A percentile compares a stretch with the other conserved stretches of the same genome.
Evolutionary conservation across 2,888 invertebrate species (phyloP).

Genomic region (Drosophila paramelanica): DNA sequence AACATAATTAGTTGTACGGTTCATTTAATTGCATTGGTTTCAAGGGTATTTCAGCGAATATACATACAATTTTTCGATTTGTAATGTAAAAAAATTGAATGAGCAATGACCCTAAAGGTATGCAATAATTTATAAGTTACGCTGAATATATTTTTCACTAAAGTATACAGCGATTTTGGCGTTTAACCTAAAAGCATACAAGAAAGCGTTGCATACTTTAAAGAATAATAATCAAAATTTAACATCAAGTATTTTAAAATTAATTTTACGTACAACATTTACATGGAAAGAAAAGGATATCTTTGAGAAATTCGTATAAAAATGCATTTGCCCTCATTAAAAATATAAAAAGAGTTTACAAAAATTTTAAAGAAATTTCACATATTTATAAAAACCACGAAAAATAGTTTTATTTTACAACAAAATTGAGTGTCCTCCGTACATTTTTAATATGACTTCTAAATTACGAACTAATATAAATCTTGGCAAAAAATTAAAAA

Average conservation of each 20-base stretch:
- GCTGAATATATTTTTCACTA: no score
- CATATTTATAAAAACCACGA: no score
- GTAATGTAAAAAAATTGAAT: no score
- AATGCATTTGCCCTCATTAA: no score
- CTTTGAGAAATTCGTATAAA: no score
- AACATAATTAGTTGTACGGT: conserved; percentile 38
- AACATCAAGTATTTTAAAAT: no score
- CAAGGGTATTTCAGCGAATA: conserved; percentile 22
- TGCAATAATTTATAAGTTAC: neutral
- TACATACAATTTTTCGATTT: neutral
- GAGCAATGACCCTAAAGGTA: conserved; percentile 1
- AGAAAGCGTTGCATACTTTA: conserved; percentile 2
- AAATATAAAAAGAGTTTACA: no score
- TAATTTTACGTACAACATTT: no score
- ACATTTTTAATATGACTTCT: neutral
- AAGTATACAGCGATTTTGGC: conserved; percentile 1
- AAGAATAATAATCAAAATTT: no score
- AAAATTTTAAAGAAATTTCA: neutral
- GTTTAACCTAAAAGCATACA: neutral
- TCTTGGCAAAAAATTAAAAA: neutral
- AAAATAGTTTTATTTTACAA: neutral
- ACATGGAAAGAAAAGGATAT: no score
- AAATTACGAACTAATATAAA: neutral
- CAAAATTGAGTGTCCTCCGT: neutral
- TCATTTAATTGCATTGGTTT: conserved; percentile 45